Base-by-base conservation (phyloP, 1,140 invertebrate genomes). In the Drosophila repleta region DNA sequence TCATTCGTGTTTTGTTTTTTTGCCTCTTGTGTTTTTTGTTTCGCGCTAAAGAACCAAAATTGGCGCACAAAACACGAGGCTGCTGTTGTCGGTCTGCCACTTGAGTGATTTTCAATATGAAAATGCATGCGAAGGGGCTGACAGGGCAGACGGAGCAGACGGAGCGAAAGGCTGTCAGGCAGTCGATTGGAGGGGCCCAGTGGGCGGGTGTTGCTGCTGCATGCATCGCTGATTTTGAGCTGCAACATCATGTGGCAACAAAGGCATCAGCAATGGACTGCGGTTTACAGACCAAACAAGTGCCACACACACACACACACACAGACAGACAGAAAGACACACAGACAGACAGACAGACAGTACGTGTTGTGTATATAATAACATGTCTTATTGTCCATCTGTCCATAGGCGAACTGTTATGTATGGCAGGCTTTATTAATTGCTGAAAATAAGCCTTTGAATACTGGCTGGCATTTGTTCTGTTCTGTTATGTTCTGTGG, bases 31-130 rank as follows among this genome's bases (percentile, higher is more conserved):
- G 21, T 32, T 64, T 63, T 68, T 74, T 65, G 51, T 67, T 43
- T 57, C 53, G 11, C 20, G 46, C 58, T 68, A 69, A 71, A 82
- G 82, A 85, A 78, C 70, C 74, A 29, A 87, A 85, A 78, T 81
- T 87, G 74, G 78, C 82, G 81, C 81, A 84, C 73, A 83, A 85
- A 87, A 70, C 64, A 62, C 65, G 49, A 39, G 29, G 26, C 60
- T 37, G 63, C 46, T 67, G 74, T 62, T 63, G 75, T 66, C 65
- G 81, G 82, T 85, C 78, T 85, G 82, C 82, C 82, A 85, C 83
- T 85, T 85, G 78, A 85, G 67, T 85, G 82, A 85, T 88, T 85
- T 85, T 85, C 82, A 85, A 85, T 85, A 85, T 85, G 82, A 85
- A 85, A 81, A 87, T 85, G 82, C 78, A 82, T 65, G 52, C 63